Percentiles rank a stretch among this genome's conserved stretches.
phyloP scores from a whole-genome alignment of 2,113 vertebrate genomes.

The Malurus alboscapulatus region DNA sequence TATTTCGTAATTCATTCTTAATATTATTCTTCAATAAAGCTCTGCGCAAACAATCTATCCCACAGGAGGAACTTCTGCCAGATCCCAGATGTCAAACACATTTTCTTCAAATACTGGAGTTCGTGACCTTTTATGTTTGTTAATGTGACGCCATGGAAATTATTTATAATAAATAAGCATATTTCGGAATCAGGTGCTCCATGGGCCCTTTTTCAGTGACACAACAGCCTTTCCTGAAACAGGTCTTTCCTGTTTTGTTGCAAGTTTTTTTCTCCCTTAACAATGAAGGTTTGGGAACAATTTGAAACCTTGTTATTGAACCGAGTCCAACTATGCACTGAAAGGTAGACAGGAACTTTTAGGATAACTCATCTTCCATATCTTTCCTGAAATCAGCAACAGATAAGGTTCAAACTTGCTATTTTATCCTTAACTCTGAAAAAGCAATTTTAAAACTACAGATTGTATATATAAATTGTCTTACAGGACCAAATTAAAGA shows the following conservation, averaged over 20 bases:
- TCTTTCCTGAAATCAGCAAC: neutral
- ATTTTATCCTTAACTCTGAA: neutral
- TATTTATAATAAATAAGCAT: conserved; percentile 63
- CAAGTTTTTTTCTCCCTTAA: neutral
- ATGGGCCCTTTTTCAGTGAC: conserved; percentile 7
- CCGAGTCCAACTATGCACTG: neutral
- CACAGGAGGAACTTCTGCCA: conserved; percentile 68
- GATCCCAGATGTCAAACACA: conserved; percentile 73
- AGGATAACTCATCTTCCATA: neutral
- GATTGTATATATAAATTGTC: neutral
- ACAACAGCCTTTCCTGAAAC: conserved; percentile 39
- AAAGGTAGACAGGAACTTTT: conserved; percentile 19
- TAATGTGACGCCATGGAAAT: conserved; percentile 68
- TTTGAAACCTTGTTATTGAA: conserved; percentile 15
- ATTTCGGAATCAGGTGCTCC: conserved; percentile 44
- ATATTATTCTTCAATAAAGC: conserved; percentile 70
- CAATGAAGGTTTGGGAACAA: conserved; percentile 11
- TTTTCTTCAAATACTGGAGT: conserved; percentile 72
- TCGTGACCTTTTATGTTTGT: conserved; percentile 70
- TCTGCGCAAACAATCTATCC: conserved; percentile 70
- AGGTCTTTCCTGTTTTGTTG: conserved; percentile 41
- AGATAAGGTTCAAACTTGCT: neutral
- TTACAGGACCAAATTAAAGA: neutral
- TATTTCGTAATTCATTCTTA: conserved; percentile 68
- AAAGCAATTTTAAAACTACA: neutral